A percentile compares a stretch with the other conserved stretches of the same genome.
These are phyloP conservation scores for Dusona sp. DNA, from an alignment of 2,888 invertebrate genomes.

Conservation along the genomic window DNA sequence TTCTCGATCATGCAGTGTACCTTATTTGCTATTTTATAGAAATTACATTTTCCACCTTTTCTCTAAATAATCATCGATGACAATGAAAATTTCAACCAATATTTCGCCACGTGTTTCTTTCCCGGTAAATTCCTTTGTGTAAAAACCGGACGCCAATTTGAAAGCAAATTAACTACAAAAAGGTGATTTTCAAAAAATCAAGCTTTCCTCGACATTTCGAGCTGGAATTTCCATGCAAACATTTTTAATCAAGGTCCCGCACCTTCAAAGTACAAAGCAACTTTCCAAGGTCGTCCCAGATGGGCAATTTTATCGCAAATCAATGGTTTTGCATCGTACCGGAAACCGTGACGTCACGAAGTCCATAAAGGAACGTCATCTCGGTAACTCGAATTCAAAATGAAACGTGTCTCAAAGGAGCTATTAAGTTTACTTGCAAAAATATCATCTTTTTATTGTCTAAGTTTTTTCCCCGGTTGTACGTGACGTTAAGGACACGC, in stretches of 20 bases:
- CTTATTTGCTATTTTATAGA: constrained; percentile 4
- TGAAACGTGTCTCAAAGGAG: not conserved
- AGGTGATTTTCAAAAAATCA: not conserved
- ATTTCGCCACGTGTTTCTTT: not conserved
- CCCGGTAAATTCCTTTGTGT: not conserved
- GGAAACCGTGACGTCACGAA: not conserved
- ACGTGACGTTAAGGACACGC: no score
- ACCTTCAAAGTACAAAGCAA: not conserved
- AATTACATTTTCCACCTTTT: constrained; percentile 31
- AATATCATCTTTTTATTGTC: no score
- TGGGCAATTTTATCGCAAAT: not conserved
- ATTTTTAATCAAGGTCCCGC: not conserved
- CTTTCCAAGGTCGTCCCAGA: not conserved
- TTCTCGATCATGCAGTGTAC: constrained; percentile 35
- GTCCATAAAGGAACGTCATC: not conserved
- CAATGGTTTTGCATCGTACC: not conserved
- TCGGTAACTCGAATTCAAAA: not conserved
- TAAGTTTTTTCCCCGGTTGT: no score
- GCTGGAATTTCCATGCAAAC: not conserved
- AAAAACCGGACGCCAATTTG: not conserved
- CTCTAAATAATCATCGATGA: constrained; percentile 25
- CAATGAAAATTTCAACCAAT: not conserved
- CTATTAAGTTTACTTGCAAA: not conserved
- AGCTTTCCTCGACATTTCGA: not conserved
- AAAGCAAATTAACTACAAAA: no score